Base-by-base conservation (phyloP, 92 coral and sea anemone species). In the Pocillopora grandis region DNA sequence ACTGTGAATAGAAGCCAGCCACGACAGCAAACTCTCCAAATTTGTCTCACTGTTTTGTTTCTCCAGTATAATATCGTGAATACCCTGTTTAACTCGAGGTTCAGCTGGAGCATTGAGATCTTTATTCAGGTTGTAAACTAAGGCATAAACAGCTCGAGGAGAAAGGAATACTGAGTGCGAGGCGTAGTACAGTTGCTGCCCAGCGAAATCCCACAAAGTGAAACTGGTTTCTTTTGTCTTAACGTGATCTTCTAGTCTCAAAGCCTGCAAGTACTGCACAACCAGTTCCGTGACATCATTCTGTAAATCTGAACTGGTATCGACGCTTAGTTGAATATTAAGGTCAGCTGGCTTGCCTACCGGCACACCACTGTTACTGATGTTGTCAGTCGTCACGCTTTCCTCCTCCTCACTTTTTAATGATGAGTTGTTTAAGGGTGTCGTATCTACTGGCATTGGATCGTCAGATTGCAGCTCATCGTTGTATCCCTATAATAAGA, bases 141-240 rank as follows among this genome's bases (percentile, higher is more conserved):
- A 78, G 56, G 89, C 75, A 61, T 93, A 93, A 18, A 93, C 85
- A 5, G 97, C 97, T 68, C 95, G 86, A 27, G 87, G 88, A 12
- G 95, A 91, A 62, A 93, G 64, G 85, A 93, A 93, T 66, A 93
- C 95, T 21, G 97, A 86, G 66, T 93, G 97, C 5, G 97, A 93
- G 0, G 97, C 97, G 69, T 93, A 93, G 69, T 93, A 93, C 58
- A 93, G 80, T 12, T 93, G 97, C 81, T 93, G 97, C 12, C 97
- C 97, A 12, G 97, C 97, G 71, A 93, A 93, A 79, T 93, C 97
- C 97, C 97, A 93, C 72, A 91, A 64, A 37, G 88, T 91, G 12
- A 93, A 85, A 56, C 85, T 85, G 12, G 91, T 83, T 65, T 93
- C 93, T 12, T 85, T 80, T 9, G 83, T 57, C 56, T 77, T 82